Base-by-base conservation (phyloP, 2,797 vertebrate genomes). In the Pangasius djambal region DNA sequence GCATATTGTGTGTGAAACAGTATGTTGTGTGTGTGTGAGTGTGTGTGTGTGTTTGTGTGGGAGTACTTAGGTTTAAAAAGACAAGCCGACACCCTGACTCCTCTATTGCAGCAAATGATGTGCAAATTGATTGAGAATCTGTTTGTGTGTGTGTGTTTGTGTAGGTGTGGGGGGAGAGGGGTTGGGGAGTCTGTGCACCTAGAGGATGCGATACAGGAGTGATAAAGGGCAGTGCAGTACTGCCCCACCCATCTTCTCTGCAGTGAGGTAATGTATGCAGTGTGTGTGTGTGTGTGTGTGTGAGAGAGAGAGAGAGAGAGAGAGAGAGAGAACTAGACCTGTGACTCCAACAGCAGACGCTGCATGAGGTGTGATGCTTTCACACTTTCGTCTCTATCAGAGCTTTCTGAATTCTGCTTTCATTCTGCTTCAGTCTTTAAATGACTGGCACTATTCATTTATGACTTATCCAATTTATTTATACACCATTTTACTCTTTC, bases 151-250 rank as follows among this genome's bases (percentile, higher is more conserved):
- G 69, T 25, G 70, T 69, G 81, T 79, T 37, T 61, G 75, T 81
- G 82, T 20, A 10, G 86, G 50, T 88, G 52, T 52, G 37, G 34
- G 44, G n/a, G 9, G 40, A 44, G 28, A 20, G 67, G 34, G 22
- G 40, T 50, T 28, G 13, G 52, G 25, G 22, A 55, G 81, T 50
- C 61, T 84, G 50, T 86, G 69, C 70, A 86, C 57, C 72, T 67
- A 69, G 57, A 87, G 25, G 84, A 81, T 78, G 69, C 48, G 77
- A 87, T 88, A 82, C 52, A 89, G 69, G 75, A 78, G 8, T 55
- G 37, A 89, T 75, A 90, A 92, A 74, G 88, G 83, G 90, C 86
- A 88, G 74, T 90, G 91, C 87, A 86, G 87, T 69, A 89, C 25
- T 83, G n/a, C 61, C 22, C 57, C 86, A 86, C 85, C 82, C 65